A percentile compares a stretch with the other conserved stretches of the same genome.
Evolutionary conservation across 2,113 vertebrate genomes (phyloP).

Genomic region (Sula dactylatra): DNA sequence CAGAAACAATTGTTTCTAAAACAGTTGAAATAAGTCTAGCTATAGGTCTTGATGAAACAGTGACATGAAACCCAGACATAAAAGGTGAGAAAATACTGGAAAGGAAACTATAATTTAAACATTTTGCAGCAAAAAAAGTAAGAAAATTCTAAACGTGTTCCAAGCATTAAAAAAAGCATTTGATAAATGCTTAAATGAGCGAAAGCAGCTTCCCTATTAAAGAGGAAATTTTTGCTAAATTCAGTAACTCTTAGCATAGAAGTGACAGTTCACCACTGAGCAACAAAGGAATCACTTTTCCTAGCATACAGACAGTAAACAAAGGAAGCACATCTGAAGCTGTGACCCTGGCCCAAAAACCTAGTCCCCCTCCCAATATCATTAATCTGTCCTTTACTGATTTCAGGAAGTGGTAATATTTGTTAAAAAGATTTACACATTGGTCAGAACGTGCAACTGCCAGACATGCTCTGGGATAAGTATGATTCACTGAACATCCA

Average conservation of each 20-base stretch:
- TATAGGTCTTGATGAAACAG: neutral
- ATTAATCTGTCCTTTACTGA: neutral
- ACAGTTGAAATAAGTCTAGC: neutral
- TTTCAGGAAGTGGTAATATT: neutral
- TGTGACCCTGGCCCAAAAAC: neutral
- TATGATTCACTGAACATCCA: constrained; percentile 34
- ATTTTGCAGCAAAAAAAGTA: neutral
- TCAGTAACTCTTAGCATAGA: neutral
- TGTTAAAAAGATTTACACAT: neutral
- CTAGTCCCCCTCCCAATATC: neutral
- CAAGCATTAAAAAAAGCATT: neutral
- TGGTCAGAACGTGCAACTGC: neutral
- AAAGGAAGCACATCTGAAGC: neutral
- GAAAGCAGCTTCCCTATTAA: neutral
- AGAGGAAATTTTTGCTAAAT: neutral
- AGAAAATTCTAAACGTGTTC: neutral
- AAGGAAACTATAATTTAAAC: neutral
- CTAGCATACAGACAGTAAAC: neutral
- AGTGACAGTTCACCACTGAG: neutral
- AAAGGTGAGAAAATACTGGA: neutral
- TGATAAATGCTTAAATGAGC: neutral
- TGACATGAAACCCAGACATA: neutral
- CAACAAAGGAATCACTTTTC: neutral
- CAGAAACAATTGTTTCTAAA: neutral
- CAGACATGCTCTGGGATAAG: neutral